Conservation (phyloP, 2,888 invertebrate genomes). For the Heliconius ethilla region DNA sequence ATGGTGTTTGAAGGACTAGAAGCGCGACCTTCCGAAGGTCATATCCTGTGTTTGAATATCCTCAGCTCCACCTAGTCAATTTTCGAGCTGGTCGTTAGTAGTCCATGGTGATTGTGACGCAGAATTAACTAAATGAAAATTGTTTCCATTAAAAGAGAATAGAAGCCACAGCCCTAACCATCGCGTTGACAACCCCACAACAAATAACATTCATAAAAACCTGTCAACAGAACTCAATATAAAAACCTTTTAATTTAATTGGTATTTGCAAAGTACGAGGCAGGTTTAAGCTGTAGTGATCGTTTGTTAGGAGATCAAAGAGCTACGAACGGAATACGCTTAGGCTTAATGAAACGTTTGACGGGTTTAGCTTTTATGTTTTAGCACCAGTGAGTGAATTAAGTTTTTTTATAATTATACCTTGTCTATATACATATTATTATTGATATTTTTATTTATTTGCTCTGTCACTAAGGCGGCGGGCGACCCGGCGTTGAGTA, state of each 20-base stretch:
- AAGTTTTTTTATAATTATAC: background rate
- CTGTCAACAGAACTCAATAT: background rate
- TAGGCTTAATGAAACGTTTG: conserved; percentile 9
- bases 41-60: too few relatives aligned
- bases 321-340: background rate
- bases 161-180: too few relatives aligned
- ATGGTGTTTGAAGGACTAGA: too few relatives aligned
- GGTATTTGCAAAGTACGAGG: background rate
- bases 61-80: too few relatives aligned
- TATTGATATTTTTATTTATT: too few relatives aligned
- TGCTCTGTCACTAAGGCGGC: too few relatives aligned
- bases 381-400: background rate
- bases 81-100: too few relatives aligned
- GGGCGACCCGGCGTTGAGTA: too few relatives aligned
- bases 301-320: conserved; percentile 14
- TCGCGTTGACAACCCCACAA: background rate
- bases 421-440: background rate
- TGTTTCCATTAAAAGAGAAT: too few relatives aligned
- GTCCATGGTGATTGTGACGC: too few relatives aligned
- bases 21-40: too few relatives aligned
- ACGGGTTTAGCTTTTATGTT: background rate
- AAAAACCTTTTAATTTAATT: conserved; percentile 7
- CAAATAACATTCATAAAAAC: background rate
- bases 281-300: background rate
- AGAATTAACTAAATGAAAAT: too few relatives aligned